phyloP scores from a whole-genome alignment of 2,888 invertebrate species.

The Conomelus anceps region DNA sequence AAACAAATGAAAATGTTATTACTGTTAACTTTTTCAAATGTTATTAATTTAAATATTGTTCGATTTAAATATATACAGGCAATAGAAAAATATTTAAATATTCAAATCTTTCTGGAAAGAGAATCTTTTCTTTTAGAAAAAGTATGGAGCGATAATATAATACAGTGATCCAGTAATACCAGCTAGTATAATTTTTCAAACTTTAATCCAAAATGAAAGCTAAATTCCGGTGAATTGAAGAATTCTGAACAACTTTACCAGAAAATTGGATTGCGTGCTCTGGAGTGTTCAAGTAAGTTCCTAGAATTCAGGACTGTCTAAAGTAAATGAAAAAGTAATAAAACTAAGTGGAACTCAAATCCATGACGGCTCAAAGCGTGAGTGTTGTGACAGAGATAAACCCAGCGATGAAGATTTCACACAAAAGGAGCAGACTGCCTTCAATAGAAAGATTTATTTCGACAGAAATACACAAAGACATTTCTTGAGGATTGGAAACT shows the following conservation, averaged over 20 bases:
- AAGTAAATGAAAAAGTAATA: background rate
- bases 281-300: background rate
- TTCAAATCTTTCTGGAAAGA: too few relatives aligned
- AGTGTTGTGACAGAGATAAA: background rate
- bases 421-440: background rate
- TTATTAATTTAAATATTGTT: too few relatives aligned
- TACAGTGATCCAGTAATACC: background rate
- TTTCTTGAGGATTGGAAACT: background rate
- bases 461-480: background rate
- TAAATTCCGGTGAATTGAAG: background rate
- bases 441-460: background rate
- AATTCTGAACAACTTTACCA: background rate
- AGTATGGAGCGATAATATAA: too few relatives aligned
- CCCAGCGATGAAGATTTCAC: background rate
- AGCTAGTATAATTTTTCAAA: background rate
- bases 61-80: too few relatives aligned
- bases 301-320: background rate
- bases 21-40: too few relatives aligned
- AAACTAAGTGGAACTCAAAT: background rate
- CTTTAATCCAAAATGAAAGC: background rate
- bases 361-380: background rate
- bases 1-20: too few relatives aligned
- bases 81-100: too few relatives aligned
- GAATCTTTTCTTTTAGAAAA: too few relatives aligned
- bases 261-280: background rate